Conservation (phyloP, 2,113 vertebrate genomes). For the Mungos mungo region DNA sequence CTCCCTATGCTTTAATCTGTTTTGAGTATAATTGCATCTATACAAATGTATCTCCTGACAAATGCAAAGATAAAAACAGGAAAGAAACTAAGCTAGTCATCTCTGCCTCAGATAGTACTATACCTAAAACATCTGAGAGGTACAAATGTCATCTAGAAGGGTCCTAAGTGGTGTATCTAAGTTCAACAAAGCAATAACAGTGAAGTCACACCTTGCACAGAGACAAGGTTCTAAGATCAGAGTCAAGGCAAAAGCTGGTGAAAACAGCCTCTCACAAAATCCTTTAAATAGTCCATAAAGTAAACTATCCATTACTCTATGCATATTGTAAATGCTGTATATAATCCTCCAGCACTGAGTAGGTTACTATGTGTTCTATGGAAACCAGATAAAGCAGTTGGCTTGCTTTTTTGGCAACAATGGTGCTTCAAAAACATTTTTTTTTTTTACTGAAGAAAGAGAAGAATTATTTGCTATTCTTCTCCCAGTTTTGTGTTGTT, state of each 20-base stretch:
- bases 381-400: slow-evolving; percentile 8
- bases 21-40: neutral
- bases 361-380: neutral
- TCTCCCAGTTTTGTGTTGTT: neutral
- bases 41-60: neutral
- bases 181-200: neutral
- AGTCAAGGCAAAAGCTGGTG: neutral
- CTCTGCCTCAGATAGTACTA: neutral
- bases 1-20: neutral
- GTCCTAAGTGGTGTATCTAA: neutral
- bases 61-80: slow-evolving; percentile 4
- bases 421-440: neutral
- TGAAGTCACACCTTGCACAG: neutral
- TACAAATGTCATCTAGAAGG: neutral
- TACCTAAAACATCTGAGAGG: neutral
- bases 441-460: neutral
- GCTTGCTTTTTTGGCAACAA: neutral
- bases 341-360: slow-evolving; percentile 18
- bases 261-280: slow-evolving; percentile 37
- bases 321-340: neutral
- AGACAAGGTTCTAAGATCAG: neutral
- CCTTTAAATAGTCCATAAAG: neutral
- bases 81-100: neutral
- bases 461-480: slow-evolving; percentile 23
- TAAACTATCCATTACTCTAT: neutral